Conservation (phyloP, 2,888 invertebrate species). For the Itoplectis maculator region DNA sequence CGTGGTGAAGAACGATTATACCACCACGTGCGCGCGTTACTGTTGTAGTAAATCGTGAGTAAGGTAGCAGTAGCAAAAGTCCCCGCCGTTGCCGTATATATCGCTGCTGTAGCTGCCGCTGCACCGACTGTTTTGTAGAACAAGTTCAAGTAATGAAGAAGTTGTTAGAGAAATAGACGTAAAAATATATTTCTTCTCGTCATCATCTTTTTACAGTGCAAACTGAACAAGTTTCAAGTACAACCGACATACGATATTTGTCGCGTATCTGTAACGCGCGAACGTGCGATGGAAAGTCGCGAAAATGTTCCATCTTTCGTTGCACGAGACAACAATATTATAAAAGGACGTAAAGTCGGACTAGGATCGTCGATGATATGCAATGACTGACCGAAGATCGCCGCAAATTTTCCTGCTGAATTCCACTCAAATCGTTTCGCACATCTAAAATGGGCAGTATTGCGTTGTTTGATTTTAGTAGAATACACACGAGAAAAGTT, state of each 20-base stretch:
- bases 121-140: neutral
- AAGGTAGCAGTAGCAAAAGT: too few relatives aligned
- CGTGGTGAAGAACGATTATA: neutral
- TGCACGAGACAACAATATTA: neutral
- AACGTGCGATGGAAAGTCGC: neutral
- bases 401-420: too few relatives aligned
- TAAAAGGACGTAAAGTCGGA: constrained; percentile 23
- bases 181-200: constrained; percentile 64
- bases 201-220: constrained; percentile 36
- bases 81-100: too few relatives aligned
- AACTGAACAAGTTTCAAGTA: neutral
- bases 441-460: too few relatives aligned
- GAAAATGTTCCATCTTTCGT: neutral
- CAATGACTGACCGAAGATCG: neutral
- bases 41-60: too few relatives aligned
- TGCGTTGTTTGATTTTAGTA: neutral
- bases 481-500: neutral
- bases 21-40: constrained; percentile 4
- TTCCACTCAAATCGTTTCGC: too few relatives aligned
- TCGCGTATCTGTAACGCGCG: constrained; percentile 5
- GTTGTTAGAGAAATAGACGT: constrained; percentile 49
- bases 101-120: too few relatives aligned
- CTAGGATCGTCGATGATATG: constrained; percentile 40
- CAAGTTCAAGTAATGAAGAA: neutral
- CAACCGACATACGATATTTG: constrained; percentile 1